Conservation (phyloP, 2,113 vertebrate genomes). For the Microcebus murinus region DNA sequence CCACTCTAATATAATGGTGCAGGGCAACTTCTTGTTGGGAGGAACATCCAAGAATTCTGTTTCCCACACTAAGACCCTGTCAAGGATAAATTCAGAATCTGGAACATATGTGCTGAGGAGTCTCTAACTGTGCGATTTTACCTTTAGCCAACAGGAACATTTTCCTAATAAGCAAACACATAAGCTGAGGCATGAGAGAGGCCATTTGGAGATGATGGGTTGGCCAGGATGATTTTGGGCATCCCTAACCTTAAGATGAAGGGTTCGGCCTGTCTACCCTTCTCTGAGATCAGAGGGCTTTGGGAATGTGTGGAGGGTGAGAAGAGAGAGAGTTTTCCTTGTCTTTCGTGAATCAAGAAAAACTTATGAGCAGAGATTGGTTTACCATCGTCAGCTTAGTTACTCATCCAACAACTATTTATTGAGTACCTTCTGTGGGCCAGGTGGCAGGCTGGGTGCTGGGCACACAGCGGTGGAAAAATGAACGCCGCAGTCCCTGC, state of each 20-base stretch:
- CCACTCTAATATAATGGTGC: background rate
- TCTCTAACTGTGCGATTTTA: conserved; percentile 16
- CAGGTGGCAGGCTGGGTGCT: background rate
- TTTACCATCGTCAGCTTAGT: background rate
- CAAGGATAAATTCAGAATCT: conserved; percentile 50
- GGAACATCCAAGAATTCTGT: conserved; percentile 50
- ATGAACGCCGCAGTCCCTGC: background rate
- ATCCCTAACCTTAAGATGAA: background rate
- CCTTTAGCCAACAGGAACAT: background rate
- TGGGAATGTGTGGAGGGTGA: background rate
- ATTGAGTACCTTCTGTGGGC: background rate
- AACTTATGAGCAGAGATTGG: background rate
- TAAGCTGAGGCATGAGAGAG: background rate
- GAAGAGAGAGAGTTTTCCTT: background rate
- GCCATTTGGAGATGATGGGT: background rate
- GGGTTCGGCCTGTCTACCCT: background rate
- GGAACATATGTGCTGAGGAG: background rate
- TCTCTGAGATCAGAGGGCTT: conserved; percentile 28
- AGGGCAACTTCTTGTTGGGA: conserved; percentile 40
- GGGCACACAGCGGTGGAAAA: background rate
- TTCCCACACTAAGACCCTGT: background rate
- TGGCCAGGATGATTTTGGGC: background rate
- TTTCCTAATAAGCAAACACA: background rate
- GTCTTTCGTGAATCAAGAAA: conserved; percentile 49
- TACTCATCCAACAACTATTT: background rate